Percentiles rank a stretch among this genome's conserved stretches.
These are phyloP conservation scores for Ligdia adustata DNA, from an alignment of 2,888 invertebrate species.

Conservation along the genomic window DNA sequence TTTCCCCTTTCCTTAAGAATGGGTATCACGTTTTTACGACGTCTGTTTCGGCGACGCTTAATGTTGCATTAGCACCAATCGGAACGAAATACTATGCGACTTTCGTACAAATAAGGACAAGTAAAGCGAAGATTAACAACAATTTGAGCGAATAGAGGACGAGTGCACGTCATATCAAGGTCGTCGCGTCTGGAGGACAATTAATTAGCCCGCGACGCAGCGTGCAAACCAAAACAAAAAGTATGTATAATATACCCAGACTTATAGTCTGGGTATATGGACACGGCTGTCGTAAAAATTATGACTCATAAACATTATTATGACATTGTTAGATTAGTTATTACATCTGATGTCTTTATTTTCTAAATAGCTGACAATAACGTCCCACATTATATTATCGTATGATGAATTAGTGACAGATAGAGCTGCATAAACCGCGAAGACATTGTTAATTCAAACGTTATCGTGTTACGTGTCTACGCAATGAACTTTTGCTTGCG, in stretches of 20 bases:
- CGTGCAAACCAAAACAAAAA: conserved; percentile 44
- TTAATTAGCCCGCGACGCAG: conserved; percentile 41
- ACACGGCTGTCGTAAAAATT: conserved; percentile 28
- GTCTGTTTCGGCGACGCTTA: conserved; percentile 19
- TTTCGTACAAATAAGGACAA: conserved; percentile 22
- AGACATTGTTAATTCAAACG: conserved; percentile 2
- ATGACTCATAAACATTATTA: conserved; percentile 27
- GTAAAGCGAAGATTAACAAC: conserved; percentile 20
- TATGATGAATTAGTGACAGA: neutral
- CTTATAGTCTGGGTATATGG: conserved; percentile 26
- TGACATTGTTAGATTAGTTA: conserved; percentile 22
- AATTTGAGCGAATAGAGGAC: conserved; percentile 30
- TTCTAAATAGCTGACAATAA: conserved; percentile 11
- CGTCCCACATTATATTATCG: conserved; percentile 9
- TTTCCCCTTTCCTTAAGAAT: conserved; percentile 19
- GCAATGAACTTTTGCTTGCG: neutral
- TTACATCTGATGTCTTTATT: conserved; percentile 19
- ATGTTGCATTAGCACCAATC: conserved; percentile 19
- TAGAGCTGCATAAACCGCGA: neutral
- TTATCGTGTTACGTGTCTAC: neutral
- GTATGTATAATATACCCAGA: conserved; percentile 29
- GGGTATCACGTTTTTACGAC: conserved; percentile 21
- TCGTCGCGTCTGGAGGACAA: conserved; percentile 53
- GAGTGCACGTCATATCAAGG: conserved; percentile 47
- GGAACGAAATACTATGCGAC: conserved; percentile 15